A percentile compares a stretch with the other conserved stretches of the same genome.
phyloP scores from a whole-genome alignment of 2,113 vertebrate genomes.

The Datnioides undecimradiatus region DNA sequence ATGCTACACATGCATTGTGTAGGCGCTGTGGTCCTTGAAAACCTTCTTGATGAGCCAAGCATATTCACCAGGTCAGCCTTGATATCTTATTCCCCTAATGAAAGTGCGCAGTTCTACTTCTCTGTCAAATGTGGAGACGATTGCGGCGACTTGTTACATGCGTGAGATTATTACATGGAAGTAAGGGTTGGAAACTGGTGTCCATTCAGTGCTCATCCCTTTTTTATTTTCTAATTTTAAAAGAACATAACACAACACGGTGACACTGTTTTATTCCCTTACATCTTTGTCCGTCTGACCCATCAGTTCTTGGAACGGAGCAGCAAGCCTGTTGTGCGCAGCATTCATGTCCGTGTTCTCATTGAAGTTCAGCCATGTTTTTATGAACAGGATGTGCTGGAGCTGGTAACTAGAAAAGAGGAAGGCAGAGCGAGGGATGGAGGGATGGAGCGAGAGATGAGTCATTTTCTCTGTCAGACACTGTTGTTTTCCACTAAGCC shows the following conservation, averaged over 20 bases:
- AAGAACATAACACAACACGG: background rate
- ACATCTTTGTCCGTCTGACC: background rate
- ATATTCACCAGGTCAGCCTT: background rate
- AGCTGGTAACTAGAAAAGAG: conserved; percentile 66
- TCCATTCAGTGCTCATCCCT: background rate
- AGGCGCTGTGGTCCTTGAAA: too few relatives aligned
- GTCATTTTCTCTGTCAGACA: conserved; percentile 80
- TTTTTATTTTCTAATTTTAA: background rate
- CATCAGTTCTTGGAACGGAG: conserved; percentile 57
- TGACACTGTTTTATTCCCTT: conserved; percentile 8
- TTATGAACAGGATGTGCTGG: conserved; percentile 73
- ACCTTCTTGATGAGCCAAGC: background rate
- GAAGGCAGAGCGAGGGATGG: conserved; percentile 48
- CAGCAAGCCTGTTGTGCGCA: conserved; percentile 9
- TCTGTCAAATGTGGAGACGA: background rate
- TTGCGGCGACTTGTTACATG: too few relatives aligned
- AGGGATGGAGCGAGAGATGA: conserved; percentile 73
- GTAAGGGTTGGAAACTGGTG: background rate
- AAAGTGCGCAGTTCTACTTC: background rate
- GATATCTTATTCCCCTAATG: background rate
- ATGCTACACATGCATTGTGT: background rate
- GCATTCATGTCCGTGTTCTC: conserved; percentile 37
- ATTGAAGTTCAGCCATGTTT: conserved; percentile 56
- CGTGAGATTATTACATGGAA: background rate
- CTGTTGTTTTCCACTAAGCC: conserved; percentile 81